A percentile compares a stretch with the other conserved stretches of the same genome.
phyloP scores from a whole-genome alignment of 2,888 invertebrate genomes.

The Lithophane socia region DNA sequence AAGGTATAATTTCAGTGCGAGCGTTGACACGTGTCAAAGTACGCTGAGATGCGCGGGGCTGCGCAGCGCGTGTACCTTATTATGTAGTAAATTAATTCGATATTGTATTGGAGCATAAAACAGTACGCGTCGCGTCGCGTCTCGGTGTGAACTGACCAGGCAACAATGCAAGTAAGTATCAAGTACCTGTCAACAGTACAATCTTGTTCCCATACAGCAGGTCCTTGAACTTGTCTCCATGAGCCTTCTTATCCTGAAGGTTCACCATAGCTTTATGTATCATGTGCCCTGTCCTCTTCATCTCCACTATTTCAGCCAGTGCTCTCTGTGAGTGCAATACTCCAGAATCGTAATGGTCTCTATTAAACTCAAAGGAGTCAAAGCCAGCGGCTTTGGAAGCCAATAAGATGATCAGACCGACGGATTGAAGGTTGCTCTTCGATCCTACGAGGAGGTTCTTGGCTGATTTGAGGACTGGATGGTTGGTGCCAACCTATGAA shows the following conservation, averaged over 20 bases:
- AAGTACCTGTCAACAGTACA: conserved; percentile 82
- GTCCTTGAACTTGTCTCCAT: conserved; percentile 81
- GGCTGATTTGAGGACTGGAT: conserved; percentile 85
- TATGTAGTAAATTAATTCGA: too few relatives aligned
- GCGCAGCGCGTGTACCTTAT: too few relatives aligned
- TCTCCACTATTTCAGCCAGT: conserved; percentile 87
- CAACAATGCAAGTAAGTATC: too few relatives aligned
- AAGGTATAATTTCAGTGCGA: too few relatives aligned
- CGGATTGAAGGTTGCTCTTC: conserved; percentile 86
- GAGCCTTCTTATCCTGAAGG: conserved; percentile 79
- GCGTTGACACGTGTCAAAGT: too few relatives aligned
- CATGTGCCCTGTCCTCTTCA: conserved; percentile 87
- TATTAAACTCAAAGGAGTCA: conserved; percentile 65
- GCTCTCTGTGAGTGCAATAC: conserved; percentile 87
- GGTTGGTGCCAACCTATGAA: conserved; percentile 84
- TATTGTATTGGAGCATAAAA: too few relatives aligned
- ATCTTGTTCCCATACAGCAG: conserved; percentile 86
- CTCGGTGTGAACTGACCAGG: too few relatives aligned
- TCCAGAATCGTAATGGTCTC: conserved; percentile 81
- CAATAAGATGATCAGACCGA: conserved; percentile 83
- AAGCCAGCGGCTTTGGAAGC: conserved; percentile 86
- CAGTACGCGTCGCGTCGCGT: too few relatives aligned
- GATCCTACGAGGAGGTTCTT: conserved; percentile 86
- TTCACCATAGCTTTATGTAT: conserved; percentile 87
- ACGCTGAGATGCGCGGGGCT: too few relatives aligned